phyloP scores from a whole-genome alignment of 1,140 invertebrate species.

The Pogonomyrmex barbatus region DNA sequence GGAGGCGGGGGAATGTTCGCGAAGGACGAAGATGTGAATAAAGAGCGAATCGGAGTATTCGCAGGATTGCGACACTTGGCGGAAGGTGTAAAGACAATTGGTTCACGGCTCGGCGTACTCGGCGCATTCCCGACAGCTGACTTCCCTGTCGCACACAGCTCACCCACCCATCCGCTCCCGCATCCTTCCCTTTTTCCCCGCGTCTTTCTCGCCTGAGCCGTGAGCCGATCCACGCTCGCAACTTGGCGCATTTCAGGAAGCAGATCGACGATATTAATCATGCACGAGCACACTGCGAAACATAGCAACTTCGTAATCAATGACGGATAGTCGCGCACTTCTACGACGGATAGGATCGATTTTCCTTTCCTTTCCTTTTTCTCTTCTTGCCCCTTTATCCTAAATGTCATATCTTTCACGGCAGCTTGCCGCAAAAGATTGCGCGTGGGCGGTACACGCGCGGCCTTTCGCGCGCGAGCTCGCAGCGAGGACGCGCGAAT shows the following conservation, averaged over 20 bases:
- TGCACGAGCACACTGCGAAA: slow-evolving; percentile 27
- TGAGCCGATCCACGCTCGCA: slow-evolving; percentile 49
- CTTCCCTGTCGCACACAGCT: neutral
- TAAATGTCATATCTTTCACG: neutral
- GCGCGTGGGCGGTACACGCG: slow-evolving; percentile 47
- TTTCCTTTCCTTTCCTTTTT: slow-evolving; percentile 8
- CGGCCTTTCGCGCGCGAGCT: slow-evolving; percentile 35
- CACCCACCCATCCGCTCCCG: neutral
- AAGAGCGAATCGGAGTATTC: slow-evolving; percentile 45
- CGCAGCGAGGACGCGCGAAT: slow-evolving; percentile 35
- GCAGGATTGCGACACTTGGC: slow-evolving; percentile 56
- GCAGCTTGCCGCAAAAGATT: slow-evolving; percentile 11
- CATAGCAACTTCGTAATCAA: slow-evolving; percentile 26
- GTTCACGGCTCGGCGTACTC: slow-evolving; percentile 63
- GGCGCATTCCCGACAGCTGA: neutral
- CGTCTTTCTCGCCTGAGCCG: slow-evolving; percentile 30
- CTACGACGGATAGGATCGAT: slow-evolving; percentile 12
- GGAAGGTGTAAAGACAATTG: slow-evolving; percentile 67
- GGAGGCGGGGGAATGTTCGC: slow-evolving; percentile 16
- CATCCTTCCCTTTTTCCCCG: neutral
- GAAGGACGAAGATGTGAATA: slow-evolving; percentile 26
- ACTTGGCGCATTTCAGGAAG: slow-evolving; percentile 30
- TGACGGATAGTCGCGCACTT: slow-evolving; percentile 34
- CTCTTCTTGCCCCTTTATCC: neutral
- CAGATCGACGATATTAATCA: slow-evolving; percentile 54